Evolutionary conservation across 2,113 vertebrate species (phyloP), one percentile per base, ranked within the genome.

Genomic region (Clarias macrocephalus): DNA sequence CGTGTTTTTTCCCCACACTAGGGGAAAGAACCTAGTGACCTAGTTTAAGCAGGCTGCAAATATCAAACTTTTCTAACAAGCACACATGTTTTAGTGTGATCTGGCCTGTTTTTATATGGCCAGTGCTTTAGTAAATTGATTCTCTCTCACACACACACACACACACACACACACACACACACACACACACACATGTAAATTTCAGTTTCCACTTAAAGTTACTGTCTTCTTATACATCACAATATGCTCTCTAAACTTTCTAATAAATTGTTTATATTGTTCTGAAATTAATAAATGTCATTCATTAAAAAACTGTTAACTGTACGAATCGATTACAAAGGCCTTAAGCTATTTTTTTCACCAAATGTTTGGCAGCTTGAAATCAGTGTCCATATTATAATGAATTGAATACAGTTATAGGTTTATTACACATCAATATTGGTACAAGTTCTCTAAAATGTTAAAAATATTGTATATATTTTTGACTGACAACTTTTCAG

Each of bases 91-190:
- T 2, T n/a, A 54, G 4, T 54, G 5, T 10, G 15, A 57, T 30
- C 0, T 15, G 25, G n/a, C 57, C 56, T 57, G 76, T 79, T 56
- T 48, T 56, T 57, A 48, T 5, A 42, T 62, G 57, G 15, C 59
- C 30, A 80, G 82, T 84, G 82, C 73, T 82, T 83, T 80, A 85
- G n/a, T 80, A 70, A 80, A 48, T 8, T 23, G 0, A 72, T 48
- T 48, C 48, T 48, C 5, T 42, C 66, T 19, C 65, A 30, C 66
- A 37, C 21, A 75, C 68, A 70, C 33, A 42, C 30, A 42, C 65
- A 30, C 66, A 37, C 21, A 75, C 66, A 70, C 33, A 42, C 33
- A 33, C 2, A 33, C 33, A 33, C 33, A 33, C 33, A 33, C 33
- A 33, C 33, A 70, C 66, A 33, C 65, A 28, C 65, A 37, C 19